Conservation (phyloP, 2,797 vertebrate genomes). For the Leptodactylus fallax region DNA sequence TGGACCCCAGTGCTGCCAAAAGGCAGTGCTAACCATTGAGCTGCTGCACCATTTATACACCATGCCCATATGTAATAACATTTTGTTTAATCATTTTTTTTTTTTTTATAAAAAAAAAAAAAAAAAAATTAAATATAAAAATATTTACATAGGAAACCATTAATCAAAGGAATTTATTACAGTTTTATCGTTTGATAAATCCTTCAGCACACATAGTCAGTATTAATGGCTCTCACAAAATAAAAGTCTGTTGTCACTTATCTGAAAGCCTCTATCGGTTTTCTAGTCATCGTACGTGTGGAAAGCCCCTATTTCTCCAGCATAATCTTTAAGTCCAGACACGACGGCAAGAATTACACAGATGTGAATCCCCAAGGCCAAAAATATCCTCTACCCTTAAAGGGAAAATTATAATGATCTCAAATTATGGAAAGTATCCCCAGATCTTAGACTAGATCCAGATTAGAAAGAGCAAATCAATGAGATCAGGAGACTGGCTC, state of each 20-base stretch:
- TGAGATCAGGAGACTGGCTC: constrained; percentile 48
- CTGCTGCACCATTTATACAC: too few relatives aligned
- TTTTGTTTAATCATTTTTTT: too few relatives aligned
- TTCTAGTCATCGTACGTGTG: not conserved
- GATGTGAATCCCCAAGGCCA: constrained; percentile 30
- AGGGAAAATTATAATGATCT: constrained; percentile 48
- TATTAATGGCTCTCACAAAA: too few relatives aligned
- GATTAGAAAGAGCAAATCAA: constrained; percentile 19
- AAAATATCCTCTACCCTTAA: constrained; percentile 8
- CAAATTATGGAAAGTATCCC: constrained; percentile 51
- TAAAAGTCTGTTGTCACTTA: constrained; percentile 15
- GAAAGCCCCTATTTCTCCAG: constrained; percentile 11
- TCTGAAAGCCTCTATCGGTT: not conserved
- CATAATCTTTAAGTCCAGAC: constrained; percentile 40
- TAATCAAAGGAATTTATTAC: too few relatives aligned
- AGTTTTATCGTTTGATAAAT: not conserved
- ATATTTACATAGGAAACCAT: too few relatives aligned
- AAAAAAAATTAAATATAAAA: not conserved
- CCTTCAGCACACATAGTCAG: not conserved
- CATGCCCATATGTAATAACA: too few relatives aligned
- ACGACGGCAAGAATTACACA: constrained; percentile 11
- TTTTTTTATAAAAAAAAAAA: too few relatives aligned
- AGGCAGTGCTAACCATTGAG: too few relatives aligned
- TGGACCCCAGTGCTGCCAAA: too few relatives aligned
- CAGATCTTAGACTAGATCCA: constrained; percentile 36